A percentile compares a stretch with the other conserved stretches of the same genome.
Conservation (phyloP, 1,140 invertebrate genomes). For the Aplysia californica region DNA sequence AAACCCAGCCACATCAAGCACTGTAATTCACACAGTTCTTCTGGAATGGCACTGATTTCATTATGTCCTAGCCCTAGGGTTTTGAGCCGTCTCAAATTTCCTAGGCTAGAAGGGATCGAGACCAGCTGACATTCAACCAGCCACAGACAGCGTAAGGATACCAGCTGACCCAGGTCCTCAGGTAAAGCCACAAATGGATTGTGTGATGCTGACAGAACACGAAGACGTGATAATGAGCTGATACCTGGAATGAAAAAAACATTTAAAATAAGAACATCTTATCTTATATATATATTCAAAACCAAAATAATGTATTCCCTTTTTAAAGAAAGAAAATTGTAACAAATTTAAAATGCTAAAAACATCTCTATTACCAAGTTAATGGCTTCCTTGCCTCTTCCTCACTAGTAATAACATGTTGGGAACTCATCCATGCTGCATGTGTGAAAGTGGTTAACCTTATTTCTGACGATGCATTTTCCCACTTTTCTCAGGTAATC, state of each 20-base stretch:
- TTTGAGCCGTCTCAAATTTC: conserved; percentile 49
- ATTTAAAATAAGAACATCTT: no score
- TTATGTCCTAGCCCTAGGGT: conserved; percentile 58
- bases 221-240: conserved; percentile 49
- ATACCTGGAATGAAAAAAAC: conserved; percentile 34
- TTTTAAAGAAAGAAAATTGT: no score
- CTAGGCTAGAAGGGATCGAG: conserved; percentile 53
- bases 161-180: conserved; percentile 49
- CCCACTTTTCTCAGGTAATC: no score
- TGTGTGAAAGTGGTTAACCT: no score
- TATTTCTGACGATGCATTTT: no score
- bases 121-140: conserved; percentile 52
- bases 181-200: conserved; percentile 55
- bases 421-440: no score
- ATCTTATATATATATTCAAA: no score
- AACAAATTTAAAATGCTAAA: no score
- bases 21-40: conserved; percentile 45
- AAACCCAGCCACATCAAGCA: conserved; percentile 58
- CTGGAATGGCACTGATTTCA: conserved; percentile 45
- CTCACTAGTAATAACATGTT: no score
- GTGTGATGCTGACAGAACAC: conserved; percentile 54
- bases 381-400: no score
- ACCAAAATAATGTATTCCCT: no score
- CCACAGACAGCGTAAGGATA: conserved; percentile 54
- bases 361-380: no score